phyloP scores from a whole-genome alignment of 2,888 invertebrate species.

The Acleris holmiana region DNA sequence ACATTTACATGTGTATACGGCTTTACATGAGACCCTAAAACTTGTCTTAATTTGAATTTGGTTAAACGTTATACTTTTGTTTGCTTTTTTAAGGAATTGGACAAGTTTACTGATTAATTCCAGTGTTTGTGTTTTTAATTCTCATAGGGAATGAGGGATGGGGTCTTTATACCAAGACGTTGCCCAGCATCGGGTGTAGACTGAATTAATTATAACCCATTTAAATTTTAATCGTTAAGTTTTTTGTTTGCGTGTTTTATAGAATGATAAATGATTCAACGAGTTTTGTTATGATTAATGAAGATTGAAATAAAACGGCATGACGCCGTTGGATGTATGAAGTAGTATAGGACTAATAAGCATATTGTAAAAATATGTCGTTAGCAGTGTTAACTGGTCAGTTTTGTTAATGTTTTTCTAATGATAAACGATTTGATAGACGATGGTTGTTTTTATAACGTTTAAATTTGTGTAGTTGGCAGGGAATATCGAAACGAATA shows the following conservation, averaged over 20 bases:
- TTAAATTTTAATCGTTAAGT: conserved; percentile 2
- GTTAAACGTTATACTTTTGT: conserved; percentile 17
- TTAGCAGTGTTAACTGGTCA: no score
- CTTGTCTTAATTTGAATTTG: conserved; percentile 31
- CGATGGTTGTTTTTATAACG: no score
- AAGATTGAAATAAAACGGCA: conserved; percentile 2
- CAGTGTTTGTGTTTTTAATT: conserved; percentile 1
- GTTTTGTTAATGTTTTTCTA: no score
- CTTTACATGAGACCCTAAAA: conserved; percentile 69
- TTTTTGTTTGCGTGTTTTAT: conserved; percentile 3
- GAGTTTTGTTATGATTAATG: conserved; percentile 12
- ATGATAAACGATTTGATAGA: no score
- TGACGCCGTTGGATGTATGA: background rate
- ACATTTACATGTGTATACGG: conserved; percentile 77
- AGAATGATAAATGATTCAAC: conserved; percentile 11
- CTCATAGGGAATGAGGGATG: background rate
- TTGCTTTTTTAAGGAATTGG: conserved; percentile 15
- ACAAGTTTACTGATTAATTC: conserved; percentile 5
- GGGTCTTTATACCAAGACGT: background rate
- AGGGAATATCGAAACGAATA: no score
- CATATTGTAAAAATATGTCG: no score
- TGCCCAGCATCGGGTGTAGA: background rate
- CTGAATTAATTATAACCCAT: background rate
- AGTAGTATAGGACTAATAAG: background rate
- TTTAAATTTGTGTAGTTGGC: no score